Evolutionary conservation across 2,797 vertebrate genomes (phyloP).

Genomic region (Danionella dracula): DNA sequence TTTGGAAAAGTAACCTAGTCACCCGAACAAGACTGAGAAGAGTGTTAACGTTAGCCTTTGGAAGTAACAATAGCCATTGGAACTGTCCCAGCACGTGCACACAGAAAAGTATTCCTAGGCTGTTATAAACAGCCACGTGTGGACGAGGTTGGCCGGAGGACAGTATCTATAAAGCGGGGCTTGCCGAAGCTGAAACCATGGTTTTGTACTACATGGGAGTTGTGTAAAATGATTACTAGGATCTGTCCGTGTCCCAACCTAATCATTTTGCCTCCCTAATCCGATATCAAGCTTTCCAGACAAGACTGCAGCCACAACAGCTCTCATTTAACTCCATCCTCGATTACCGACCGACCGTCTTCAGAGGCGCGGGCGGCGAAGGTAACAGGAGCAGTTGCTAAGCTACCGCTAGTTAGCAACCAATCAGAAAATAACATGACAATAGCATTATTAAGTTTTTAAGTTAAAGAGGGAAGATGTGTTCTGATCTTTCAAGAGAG

Average conservation of each 20-base stretch:
- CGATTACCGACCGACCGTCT: background rate
- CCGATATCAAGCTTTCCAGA: background rate
- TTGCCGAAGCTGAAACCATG: too few relatives aligned
- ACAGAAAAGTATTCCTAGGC: too few relatives aligned
- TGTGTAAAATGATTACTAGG: background rate
- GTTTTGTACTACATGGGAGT: background rate
- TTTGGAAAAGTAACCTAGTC: too few relatives aligned
- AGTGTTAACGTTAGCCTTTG: too few relatives aligned
- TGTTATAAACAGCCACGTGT: too few relatives aligned
- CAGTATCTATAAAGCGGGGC: too few relatives aligned
- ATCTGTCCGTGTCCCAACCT: background rate
- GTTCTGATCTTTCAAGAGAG: background rate
- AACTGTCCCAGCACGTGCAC: too few relatives aligned
- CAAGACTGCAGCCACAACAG: background rate
- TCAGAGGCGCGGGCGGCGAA: background rate
- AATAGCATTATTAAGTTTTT: conserved; percentile 5
- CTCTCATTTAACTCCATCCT: background rate
- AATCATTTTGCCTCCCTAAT: conserved; percentile 1
- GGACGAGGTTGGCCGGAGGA: too few relatives aligned
- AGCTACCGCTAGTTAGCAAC: conserved; percentile 33
- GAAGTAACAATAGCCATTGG: too few relatives aligned
- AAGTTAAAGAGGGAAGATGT: background rate
- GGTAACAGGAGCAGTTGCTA: conserved; percentile 38
- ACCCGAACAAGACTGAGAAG: too few relatives aligned
- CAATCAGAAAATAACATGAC: conserved; percentile 31